A percentile compares a stretch with the other conserved stretches of the same genome.
These are phyloP conservation scores for Tarsius wallacei DNA, from an alignment of 2,797 vertebrate genomes.

Conservation along the genomic window DNA sequence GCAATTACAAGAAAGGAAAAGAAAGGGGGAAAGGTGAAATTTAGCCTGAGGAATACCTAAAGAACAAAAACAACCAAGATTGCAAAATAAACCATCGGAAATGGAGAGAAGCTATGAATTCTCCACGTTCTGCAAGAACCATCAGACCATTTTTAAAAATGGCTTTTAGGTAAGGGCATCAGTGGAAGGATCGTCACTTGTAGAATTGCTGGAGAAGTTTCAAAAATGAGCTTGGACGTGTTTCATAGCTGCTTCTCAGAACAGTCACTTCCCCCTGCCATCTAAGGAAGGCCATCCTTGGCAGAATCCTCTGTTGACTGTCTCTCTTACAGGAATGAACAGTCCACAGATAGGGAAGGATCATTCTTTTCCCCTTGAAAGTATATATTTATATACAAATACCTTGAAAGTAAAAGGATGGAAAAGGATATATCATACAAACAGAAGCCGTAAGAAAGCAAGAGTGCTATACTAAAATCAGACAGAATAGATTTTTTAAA, in stretches of 20 bases:
- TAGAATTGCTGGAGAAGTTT: neutral
- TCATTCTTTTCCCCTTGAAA: neutral
- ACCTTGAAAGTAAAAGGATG: neutral
- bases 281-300: neutral
- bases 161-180: neutral
- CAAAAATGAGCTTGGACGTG: neutral
- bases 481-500: neutral
- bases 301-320: neutral
- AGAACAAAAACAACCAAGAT: neutral
- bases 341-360: neutral
- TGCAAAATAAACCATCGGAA: neutral
- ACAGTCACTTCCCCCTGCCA: neutral
- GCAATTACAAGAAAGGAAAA: neutral
- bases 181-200: neutral
- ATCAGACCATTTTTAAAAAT: neutral
- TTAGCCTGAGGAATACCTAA: neutral
- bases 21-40: neutral
- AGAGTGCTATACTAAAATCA: neutral
- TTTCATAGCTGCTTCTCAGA: neutral
- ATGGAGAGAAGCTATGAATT: neutral
- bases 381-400: neutral
- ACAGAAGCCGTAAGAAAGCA: neutral
- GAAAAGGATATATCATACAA: neutral
- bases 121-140: neutral
- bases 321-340: neutral